A percentile compares a stretch with the other conserved stretches of the same genome.
phyloP scores from a whole-genome alignment of 1,140 invertebrate species.

The Papilio xuthus region DNA sequence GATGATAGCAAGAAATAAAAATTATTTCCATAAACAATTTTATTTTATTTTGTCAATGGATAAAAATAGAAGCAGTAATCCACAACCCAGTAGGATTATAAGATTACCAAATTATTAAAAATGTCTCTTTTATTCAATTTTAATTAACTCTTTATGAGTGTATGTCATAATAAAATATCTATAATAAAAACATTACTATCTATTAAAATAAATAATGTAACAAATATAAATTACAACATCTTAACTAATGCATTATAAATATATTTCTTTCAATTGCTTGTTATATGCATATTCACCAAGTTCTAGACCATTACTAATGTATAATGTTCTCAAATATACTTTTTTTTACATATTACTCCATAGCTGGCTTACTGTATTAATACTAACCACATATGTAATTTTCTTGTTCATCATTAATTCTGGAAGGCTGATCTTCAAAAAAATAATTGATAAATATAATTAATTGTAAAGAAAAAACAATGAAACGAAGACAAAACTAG shows the following conservation, averaged over 20 bases:
- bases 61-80: constrained; percentile 23
- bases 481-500: too few species aligned
- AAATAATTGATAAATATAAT: too few species aligned
- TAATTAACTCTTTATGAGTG: neutral
- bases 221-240: constrained; percentile 5
- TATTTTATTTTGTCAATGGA: constrained; percentile 1
- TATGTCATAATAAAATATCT: neutral
- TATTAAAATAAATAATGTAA: constrained; percentile 18
- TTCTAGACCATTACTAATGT: too few species aligned
- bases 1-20: constrained; percentile 46
- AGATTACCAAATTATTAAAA: neutral
- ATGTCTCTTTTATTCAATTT: neutral
- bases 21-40: neutral
- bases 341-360: too few species aligned
- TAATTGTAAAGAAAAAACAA: too few species aligned
- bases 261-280: constrained; percentile 1
- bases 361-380: too few species aligned
- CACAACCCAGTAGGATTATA: neutral
- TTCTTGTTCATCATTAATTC: too few species aligned
- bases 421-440: too few species aligned
- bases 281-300: too few species aligned
- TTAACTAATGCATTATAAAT: constrained; percentile 3
- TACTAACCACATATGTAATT: too few species aligned
- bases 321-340: too few species aligned
- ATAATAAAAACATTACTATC: constrained; percentile 1